A percentile compares a stretch with the other conserved stretches of the same genome.
These are phyloP conservation scores for Protodeltote pygarga DNA, from an alignment of 2,888 invertebrate genomes.

Conservation along the genomic window DNA sequence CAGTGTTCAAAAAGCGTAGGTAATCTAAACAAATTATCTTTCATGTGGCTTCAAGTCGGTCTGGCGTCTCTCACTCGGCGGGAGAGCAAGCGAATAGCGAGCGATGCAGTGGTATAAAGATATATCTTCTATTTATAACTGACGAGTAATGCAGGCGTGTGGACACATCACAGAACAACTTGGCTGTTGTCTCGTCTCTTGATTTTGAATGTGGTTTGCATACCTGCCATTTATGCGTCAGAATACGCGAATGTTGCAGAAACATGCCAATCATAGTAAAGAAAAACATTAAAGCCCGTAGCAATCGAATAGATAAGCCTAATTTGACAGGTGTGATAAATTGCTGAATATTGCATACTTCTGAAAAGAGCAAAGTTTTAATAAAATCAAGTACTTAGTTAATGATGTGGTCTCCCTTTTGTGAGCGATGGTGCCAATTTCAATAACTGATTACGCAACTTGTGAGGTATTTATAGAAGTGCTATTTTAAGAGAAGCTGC, in stretches of 20 bases:
- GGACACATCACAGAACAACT: constrained; percentile 67
- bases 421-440: constrained; percentile 38
- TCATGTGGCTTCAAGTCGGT: constrained; percentile 60
- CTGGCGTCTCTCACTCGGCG: constrained; percentile 75
- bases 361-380: constrained; percentile 17
- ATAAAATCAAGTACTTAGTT: constrained; percentile 18
- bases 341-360: constrained; percentile 19
- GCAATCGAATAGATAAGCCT: constrained; percentile 11
- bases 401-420: constrained; percentile 22
- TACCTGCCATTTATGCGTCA: constrained; percentile 43
- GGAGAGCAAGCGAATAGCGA: constrained; percentile 78
- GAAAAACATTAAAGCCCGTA: constrained; percentile 9
- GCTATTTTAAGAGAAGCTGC: constrained; percentile 32
- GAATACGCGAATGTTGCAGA: constrained; percentile 9
- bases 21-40: constrained; percentile 68
- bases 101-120: constrained; percentile 74
- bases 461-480: constrained; percentile 32
- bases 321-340: constrained; percentile 13
- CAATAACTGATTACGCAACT: constrained; percentile 39
- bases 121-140: constrained; percentile 83
- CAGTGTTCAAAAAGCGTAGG: constrained; percentile 54
- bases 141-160: constrained; percentile 73
- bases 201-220: constrained; percentile 68
- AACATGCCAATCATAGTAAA: constrained; percentile 21
- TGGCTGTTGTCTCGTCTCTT: constrained; percentile 69